phyloP scores from a whole-genome alignment of 2,888 invertebrate species.

The Pollenia labialis region DNA sequence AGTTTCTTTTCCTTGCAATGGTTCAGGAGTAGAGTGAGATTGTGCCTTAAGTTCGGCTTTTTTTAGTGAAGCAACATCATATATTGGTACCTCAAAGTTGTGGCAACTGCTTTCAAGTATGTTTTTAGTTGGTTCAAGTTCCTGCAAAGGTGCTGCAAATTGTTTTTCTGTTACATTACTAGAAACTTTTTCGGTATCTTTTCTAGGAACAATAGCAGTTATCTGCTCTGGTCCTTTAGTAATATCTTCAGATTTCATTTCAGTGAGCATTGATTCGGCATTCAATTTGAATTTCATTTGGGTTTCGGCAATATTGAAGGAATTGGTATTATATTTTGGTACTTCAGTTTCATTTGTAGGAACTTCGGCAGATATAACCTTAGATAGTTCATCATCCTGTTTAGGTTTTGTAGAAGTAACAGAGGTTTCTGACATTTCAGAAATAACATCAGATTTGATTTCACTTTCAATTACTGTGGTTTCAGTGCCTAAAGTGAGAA shows the following conservation, averaged over 20 bases:
- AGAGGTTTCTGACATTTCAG: neutral
- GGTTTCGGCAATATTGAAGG: slow-evolving; percentile 74
- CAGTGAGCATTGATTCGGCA: neutral
- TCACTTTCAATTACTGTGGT: neutral
- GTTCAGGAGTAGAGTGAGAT: neutral
- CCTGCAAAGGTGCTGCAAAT: slow-evolving; percentile 72
- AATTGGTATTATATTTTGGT: slow-evolving; percentile 73
- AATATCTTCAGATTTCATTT: neutral
- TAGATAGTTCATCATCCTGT: neutral
- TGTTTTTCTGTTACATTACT: slow-evolving; percentile 75
- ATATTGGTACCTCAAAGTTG: slow-evolving; percentile 61
- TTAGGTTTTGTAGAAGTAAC: neutral
- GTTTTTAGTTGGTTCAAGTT: slow-evolving; percentile 74
- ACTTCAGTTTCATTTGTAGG: slow-evolving; percentile 54
- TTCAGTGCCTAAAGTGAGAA: slow-evolving; percentile 7
- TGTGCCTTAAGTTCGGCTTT: neutral
- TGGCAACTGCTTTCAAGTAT: neutral
- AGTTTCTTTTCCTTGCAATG: neutral
- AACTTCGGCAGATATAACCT: neutral
- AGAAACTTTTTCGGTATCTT: neutral
- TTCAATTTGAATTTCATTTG: slow-evolving; percentile 6
- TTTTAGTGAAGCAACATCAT: slow-evolving; percentile 51
- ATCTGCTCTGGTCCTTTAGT: neutral
- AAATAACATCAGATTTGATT: neutral
- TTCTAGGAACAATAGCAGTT: neutral